These are phyloP conservation scores for Eristalis intricaria DNA, from an alignment of 2,888 invertebrate species.

Conservation along the genomic window DNA sequence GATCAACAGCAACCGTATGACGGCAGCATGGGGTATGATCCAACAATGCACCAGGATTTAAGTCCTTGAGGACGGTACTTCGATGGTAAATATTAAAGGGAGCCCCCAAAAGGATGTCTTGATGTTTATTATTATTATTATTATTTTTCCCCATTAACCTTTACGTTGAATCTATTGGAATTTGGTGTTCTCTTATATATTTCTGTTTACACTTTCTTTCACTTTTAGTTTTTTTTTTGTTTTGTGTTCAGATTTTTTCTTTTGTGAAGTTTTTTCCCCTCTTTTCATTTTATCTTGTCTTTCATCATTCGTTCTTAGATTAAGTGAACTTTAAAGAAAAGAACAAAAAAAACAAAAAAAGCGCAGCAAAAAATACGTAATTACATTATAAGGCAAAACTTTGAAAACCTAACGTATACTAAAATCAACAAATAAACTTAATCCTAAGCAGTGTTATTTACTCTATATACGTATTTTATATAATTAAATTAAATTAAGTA, in stretches of 20 bases:
- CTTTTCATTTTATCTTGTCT: not conserved
- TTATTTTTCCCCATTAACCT: not conserved
- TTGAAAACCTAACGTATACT: slow-evolving; percentile 66
- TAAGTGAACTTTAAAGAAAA: slow-evolving; percentile 28
- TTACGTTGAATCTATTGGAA: slow-evolving; percentile 57
- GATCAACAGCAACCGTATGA: slow-evolving; percentile 94
- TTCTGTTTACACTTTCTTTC: slow-evolving; percentile 13
- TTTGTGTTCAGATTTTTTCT: slow-evolving; percentile 61
- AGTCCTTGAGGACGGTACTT: slow-evolving; percentile 83
- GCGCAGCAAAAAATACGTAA: slow-evolving; percentile 72
- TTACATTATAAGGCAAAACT: slow-evolving; percentile 63
- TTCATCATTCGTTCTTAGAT: slow-evolving; percentile 22
- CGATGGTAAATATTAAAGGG: slow-evolving; percentile 75
- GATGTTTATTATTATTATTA: slow-evolving; percentile 47
- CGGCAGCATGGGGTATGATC: slow-evolving; percentile 95
- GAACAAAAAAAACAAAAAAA: slow-evolving; percentile 57
- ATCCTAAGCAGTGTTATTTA: slow-evolving; percentile 65
- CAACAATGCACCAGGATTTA: slow-evolving; percentile 92
- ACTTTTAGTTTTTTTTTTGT: slow-evolving; percentile 31
- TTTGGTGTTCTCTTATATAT: slow-evolving; percentile 62
- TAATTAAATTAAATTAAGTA: slow-evolving; percentile 67
- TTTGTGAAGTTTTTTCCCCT: slow-evolving; percentile 48
- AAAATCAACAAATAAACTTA: slow-evolving; percentile 57
- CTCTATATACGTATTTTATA: slow-evolving; percentile 71
- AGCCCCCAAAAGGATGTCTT: slow-evolving; percentile 47